phyloP scores from a whole-genome alignment of 2,797 vertebrate species.

The Trachops cirrhosus region DNA sequence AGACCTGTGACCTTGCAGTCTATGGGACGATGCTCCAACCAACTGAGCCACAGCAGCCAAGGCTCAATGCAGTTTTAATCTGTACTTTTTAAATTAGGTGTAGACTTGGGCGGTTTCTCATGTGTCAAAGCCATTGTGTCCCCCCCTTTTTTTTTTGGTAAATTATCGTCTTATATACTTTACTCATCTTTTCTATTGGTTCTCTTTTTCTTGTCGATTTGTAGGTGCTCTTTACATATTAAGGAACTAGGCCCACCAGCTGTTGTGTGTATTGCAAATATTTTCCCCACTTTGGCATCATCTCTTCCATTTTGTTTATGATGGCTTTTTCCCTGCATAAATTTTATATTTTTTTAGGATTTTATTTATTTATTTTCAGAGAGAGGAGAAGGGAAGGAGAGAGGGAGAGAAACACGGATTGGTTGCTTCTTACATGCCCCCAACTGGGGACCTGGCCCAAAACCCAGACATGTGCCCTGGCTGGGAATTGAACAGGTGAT shows the following conservation, averaged over 20 bases:
- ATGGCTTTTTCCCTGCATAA: background rate
- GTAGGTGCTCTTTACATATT: background rate
- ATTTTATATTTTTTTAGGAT: background rate
- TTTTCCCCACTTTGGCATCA: background rate
- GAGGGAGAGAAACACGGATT: too few relatives aligned
- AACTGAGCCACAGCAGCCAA: too few relatives aligned
- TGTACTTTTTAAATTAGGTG: background rate
- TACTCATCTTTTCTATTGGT: background rate
- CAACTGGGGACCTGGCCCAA: too few relatives aligned
- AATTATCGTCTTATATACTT: background rate
- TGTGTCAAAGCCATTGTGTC: background rate
- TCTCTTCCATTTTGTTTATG: background rate
- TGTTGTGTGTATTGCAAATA: background rate
- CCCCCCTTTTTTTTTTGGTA: background rate
- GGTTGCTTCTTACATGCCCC: too few relatives aligned
- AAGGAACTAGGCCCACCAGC: background rate
- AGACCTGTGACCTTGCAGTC: background rate
- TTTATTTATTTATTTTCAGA: too few relatives aligned
- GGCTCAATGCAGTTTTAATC: background rate
- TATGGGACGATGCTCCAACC: too few relatives aligned
- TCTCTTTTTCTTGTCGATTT: background rate
- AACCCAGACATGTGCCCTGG: too few relatives aligned
- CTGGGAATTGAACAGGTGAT: too few relatives aligned
- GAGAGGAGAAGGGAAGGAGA: too few relatives aligned
- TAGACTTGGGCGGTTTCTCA: background rate